These are phyloP conservation scores for Boloria euphrosyne DNA, from an alignment of 2,888 invertebrate species.

Conservation along the genomic window DNA sequence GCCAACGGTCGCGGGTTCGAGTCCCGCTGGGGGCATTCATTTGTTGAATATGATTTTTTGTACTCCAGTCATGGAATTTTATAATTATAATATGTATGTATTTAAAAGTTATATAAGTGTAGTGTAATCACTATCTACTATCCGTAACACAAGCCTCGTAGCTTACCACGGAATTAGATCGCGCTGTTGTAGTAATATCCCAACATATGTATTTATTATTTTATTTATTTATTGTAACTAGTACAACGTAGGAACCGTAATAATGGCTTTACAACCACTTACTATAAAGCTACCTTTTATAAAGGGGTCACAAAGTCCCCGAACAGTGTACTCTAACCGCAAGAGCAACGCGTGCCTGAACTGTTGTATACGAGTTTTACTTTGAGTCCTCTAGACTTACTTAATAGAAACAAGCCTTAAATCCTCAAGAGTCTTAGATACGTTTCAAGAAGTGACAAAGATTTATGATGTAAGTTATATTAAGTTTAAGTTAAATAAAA, in stretches of 20 bases:
- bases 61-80: too few relatives aligned
- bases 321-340: conserved; percentile 15
- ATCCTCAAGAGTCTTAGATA: conserved; percentile 3
- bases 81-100: too few relatives aligned
- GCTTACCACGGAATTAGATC: too few relatives aligned
- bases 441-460: conserved; percentile 12
- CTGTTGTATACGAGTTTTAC: conserved; percentile 13
- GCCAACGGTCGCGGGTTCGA: too few relatives aligned
- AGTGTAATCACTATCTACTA: too few relatives aligned
- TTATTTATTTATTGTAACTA: conserved; percentile 15
- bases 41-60: too few relatives aligned
- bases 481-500: conserved; percentile 13
- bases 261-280: conserved; percentile 20
- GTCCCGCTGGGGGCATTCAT: too few relatives aligned
- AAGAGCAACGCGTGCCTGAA: conserved; percentile 16
- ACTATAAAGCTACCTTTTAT: conserved; percentile 18
- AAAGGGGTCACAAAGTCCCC: conserved; percentile 22
- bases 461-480: conserved; percentile 12
- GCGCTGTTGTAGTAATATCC: too few relatives aligned
- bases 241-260: conserved; percentile 18
- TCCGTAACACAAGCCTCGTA: too few relatives aligned
- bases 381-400: conserved; percentile 3
- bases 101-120: too few relatives aligned
- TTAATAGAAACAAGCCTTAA: conserved; percentile 8
- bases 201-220: not conserved